These are phyloP conservation scores for Artibeus jamaicensis DNA, from an alignment of 2,797 vertebrate species.

Conservation along the genomic window DNA sequence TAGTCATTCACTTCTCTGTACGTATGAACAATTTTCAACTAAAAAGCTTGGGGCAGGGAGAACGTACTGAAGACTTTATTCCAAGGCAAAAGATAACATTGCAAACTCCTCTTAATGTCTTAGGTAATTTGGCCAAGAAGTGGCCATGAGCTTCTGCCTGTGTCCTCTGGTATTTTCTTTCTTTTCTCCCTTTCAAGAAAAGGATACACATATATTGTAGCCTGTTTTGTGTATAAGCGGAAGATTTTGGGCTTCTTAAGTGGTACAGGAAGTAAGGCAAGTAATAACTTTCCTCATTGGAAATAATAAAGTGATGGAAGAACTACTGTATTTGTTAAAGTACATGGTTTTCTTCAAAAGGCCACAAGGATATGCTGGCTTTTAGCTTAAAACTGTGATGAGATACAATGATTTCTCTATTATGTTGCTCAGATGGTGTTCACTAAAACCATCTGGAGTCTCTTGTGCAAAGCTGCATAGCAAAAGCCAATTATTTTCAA, in stretches of 20 bases:
- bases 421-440: conserved; percentile 79
- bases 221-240: background rate
- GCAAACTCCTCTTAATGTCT: background rate
- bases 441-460: conserved; percentile 88
- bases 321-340: background rate
- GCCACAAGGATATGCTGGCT: background rate
- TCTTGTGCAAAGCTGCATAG: conserved; percentile 81
- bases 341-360: background rate
- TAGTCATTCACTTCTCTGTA: background rate
- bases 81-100: background rate
- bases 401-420: conserved; percentile 72
- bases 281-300: background rate
- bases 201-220: background rate
- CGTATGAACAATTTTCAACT: background rate
- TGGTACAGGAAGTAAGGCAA: background rate
- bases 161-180: accelerated
- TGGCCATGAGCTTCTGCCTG: background rate
- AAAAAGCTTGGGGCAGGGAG: background rate
- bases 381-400: conserved; percentile 48
- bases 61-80: conserved; percentile 13
- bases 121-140: background rate
- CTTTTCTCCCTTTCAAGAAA: conserved; percentile 14
- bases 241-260: background rate
- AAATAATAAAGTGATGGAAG: background rate
- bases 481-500: conserved; percentile 87